Conservation (phyloP, 2,113 vertebrate species). For the Bostrychus sinensis region DNA sequence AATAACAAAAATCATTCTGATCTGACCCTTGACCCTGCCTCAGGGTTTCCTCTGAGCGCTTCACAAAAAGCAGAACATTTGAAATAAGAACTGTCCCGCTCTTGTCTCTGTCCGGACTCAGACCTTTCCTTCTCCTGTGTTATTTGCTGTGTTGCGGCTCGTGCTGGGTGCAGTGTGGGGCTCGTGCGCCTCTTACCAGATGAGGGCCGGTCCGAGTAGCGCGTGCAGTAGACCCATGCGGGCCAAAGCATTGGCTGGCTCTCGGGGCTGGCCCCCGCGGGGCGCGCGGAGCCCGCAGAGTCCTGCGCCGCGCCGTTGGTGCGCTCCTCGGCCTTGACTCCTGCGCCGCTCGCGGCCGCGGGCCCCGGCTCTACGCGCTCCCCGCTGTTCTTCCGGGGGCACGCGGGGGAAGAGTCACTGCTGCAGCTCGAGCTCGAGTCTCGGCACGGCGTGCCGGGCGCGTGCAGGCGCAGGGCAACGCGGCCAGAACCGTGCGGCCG, state of each 20-base stretch:
- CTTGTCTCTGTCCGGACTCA: too few species aligned
- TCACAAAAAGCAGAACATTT: too few species aligned
- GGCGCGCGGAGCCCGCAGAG: constrained; percentile 76
- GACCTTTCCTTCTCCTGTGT: too few species aligned
- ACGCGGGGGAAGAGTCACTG: constrained; percentile 77
- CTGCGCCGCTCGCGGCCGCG: constrained; percentile 8
- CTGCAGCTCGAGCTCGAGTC: constrained; percentile 83
- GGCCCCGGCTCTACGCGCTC: constrained; percentile 5
- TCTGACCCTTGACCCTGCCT: too few species aligned
- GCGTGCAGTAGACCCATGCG: constrained; percentile 96
- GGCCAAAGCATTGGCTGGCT: constrained; percentile 90
- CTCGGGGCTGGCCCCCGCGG: constrained; percentile 79
- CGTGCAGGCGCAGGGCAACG: constrained; percentile 77
- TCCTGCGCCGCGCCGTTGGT: constrained; percentile 70
- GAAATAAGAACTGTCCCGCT: too few species aligned
- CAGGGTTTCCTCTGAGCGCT: too few species aligned
- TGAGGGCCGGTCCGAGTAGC: constrained; percentile 94
- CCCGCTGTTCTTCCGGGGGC: constrained; percentile 49
- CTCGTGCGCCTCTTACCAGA: constrained; percentile 87
- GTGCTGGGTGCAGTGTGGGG: constrained; percentile 17
- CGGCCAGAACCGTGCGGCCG: constrained; percentile 74
- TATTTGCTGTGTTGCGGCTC: neutral
- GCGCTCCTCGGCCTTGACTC: constrained; percentile 72
- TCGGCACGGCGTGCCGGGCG: constrained; percentile 78
- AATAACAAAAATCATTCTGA: too few species aligned